Conservation (phyloP, 1,140 invertebrate species). For the Megalopta genalis region DNA sequence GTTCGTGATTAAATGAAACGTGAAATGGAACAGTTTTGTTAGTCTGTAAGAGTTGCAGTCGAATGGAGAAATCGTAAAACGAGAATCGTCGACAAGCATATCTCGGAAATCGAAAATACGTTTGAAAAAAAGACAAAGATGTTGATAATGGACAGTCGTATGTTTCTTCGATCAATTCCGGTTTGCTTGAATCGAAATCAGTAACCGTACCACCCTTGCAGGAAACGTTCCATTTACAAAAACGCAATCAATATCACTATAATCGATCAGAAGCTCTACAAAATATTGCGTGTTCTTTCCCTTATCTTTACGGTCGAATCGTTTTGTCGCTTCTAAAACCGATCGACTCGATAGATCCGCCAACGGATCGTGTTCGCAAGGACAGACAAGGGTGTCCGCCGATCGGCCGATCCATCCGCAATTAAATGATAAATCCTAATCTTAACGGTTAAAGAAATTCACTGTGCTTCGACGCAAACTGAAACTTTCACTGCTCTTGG, state of each 20-base stretch:
- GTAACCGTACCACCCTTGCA: slow-evolving; percentile 27
- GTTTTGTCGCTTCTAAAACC: slow-evolving; percentile 23
- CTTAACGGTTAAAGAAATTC: slow-evolving; percentile 45
- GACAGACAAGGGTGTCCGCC: neutral
- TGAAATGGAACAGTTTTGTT: slow-evolving; percentile 47
- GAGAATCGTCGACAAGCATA: slow-evolving; percentile 15
- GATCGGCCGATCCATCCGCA: slow-evolving; percentile 26
- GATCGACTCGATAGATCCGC: slow-evolving; percentile 39
- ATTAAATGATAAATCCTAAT: slow-evolving; percentile 55
- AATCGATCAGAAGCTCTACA: slow-evolving; percentile 26
- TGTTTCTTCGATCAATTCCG: slow-evolving; percentile 49
- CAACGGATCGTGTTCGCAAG: neutral
- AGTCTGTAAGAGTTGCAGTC: slow-evolving; percentile 49
- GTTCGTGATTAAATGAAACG: slow-evolving; percentile 28
- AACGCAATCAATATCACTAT: slow-evolving; percentile 27
- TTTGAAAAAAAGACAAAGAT: too few species aligned
- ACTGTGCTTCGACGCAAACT: slow-evolving; percentile 44
- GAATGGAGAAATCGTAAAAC: slow-evolving; percentile 2
- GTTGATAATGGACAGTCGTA: neutral
- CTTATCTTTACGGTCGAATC: slow-evolving; percentile 25
- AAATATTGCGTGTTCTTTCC: slow-evolving; percentile 25
- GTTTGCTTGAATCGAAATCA: slow-evolving; percentile 37
- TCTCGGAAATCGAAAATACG: neutral
- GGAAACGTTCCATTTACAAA: neutral
- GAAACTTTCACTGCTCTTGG: slow-evolving; percentile 46